Evolutionary conservation across 2,888 invertebrate species (phyloP).

Genomic region (Nematopogon swammerdamellus): DNA sequence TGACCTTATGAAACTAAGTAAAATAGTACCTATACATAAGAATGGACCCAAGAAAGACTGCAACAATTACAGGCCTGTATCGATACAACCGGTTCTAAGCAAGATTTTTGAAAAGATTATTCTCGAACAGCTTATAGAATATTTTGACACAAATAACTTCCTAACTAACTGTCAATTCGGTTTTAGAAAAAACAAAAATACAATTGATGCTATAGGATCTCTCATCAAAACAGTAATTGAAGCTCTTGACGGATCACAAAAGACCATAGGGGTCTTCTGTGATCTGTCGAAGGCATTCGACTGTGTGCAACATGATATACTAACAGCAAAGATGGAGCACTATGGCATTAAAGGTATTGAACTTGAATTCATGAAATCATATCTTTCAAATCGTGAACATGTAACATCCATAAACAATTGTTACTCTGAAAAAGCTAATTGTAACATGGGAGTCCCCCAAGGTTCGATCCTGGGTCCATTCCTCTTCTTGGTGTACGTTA

Average conservation of each 20-base stretch:
- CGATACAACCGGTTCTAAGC: conserved; percentile 3
- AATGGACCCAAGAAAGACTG: conserved; percentile 7
- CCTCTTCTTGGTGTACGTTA: neutral
- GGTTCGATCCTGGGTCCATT: neutral
- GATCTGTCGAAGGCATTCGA: conserved; percentile 5
- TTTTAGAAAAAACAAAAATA: conserved; percentile 1
- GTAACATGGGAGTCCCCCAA: neutral
- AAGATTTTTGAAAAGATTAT: conserved; percentile 5
- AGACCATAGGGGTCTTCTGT: neutral
- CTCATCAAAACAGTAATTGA: conserved; percentile 1
- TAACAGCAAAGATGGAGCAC: conserved; percentile 4
- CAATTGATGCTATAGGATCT: conserved; percentile 3
- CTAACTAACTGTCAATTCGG: conserved; percentile 3
- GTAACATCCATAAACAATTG: no score
- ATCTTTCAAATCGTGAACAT: neutral
- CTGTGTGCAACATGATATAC: conserved; percentile 4
- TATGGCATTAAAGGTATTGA: conserved; percentile 2
- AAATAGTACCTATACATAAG: conserved; percentile 10
- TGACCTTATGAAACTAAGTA: conserved; percentile 8
- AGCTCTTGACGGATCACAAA: conserved; percentile 3
- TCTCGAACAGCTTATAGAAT: conserved; percentile 1
- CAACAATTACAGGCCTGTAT: conserved; percentile 5
- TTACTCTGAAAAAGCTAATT: no score
- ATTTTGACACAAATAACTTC: conserved; percentile 3
- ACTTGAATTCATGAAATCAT: conserved; percentile 1